Evolutionary conservation across 1,140 invertebrate species (phyloP), one percentile per base, ranked within the genome.

Genomic region (Maconellicoccus hirsutus): DNA sequence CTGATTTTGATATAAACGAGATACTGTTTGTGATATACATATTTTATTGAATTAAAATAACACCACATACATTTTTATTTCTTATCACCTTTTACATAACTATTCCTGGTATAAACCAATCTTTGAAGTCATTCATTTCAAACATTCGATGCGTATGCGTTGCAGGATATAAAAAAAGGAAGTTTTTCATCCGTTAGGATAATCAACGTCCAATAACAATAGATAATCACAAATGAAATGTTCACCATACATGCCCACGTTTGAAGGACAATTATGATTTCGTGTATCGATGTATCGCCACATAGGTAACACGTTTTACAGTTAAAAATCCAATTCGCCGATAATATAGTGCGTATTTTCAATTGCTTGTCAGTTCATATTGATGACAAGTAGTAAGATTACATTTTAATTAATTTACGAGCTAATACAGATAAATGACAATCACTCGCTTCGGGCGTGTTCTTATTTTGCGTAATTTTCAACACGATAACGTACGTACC

Each of bases 201-300:
- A 52, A 38, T 52, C 42, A 8, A 52, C 42, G n/a, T 52, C 12
- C 12, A 19, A 52, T 52, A 19, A 52, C 42, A 52, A 52, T 52
- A 16, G 42, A 52, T 52, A 52, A 52, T 16, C n/a, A 52, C 42
- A 52, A 52, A 52, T 52, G n/a, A 52, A 52, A 52, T 19, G n/a
- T 8, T 52, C 42, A 52, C n/a, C n/a, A 16, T 52, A 52, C 42
- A 52, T 52, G 42, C 16, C 6, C n/a, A 52, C 16, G 42, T 14
- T 52, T 52, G 42, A 52, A 52, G 42, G 42, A 52, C 42, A 52
- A 52, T 52, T 52, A 52, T 52, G 42, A 52, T 52, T 52, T 16
- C 42, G n/a, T 52, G 12, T 14, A 52, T 14, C n/a, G n/a, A 6
- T 3, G 42, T 16, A 52, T 52, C 10, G 42, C n/a, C n/a, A n/a